Base-by-base conservation (phyloP, 2,888 invertebrate genomes). In the Papilio elwesi region DNA sequence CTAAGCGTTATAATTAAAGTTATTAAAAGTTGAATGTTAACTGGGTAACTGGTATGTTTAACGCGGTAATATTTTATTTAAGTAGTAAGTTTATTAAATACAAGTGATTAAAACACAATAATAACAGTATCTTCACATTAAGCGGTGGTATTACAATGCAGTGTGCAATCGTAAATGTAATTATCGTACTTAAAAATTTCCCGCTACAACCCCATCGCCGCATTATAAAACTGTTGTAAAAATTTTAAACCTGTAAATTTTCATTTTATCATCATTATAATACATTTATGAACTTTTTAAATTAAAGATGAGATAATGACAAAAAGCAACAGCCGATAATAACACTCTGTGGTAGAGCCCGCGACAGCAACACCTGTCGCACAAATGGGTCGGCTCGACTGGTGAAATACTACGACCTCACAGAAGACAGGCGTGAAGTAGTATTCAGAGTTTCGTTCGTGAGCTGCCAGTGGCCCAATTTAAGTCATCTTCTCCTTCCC, bases 51-150 rank as follows among this genome's bases (percentile, higher is more conserved):
- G 13, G n/a, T n/a, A 8, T 8, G 36, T 59, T n/a, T 59, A 38
- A 59, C 38, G 59, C n/a, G 26, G 59, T n/a, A 13, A 59, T 38
- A 4, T 49, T 6, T 0, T 12, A 49, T 12, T 59, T 59, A 38
- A 59, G 38, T 38, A 59, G 38, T 38, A 38, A 59, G 59, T 59
- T 36, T 59, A 36, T 59, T 59, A 59, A 59, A 59, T 57, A 13
- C 36, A 26, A 57, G 36, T 55, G n/a, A 53, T 67, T 38, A 53
- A 38, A 67, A 64, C 49, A 64, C 16, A 26, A 26, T 51, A 64
- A 64, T 64, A 49, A 6, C 47, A 48, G 48, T 13, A 64, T 49
- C 36, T 65, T 38, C 36, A 13, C 36, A n/a, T 51, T 51, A 65
- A 64, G 16, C 12, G 13, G 13, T 12, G 2, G 3, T 11, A 26